These are phyloP conservation scores for Poeciliopsis retropinna DNA, from an alignment of 2,113 vertebrate species.

Conservation along the genomic window DNA sequence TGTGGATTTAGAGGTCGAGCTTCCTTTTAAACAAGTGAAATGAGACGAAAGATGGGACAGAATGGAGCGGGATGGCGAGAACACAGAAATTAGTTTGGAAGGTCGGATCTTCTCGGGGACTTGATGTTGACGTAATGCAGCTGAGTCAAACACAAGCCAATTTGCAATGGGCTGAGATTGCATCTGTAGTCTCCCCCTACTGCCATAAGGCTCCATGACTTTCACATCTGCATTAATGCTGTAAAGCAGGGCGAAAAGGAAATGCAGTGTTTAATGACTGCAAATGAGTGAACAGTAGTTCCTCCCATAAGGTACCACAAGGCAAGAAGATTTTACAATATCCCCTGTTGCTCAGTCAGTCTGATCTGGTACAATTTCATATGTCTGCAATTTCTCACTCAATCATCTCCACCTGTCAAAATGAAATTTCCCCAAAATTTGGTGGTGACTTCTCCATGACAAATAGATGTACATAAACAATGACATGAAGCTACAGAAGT, in stretches of 20 bases:
- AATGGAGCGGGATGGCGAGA: neutral
- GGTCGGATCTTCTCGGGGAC: slow-evolving; percentile 40
- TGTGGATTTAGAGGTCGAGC: slow-evolving; percentile 37
- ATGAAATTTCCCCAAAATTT: neutral
- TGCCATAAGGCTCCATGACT: slow-evolving; percentile 20
- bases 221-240: slow-evolving; percentile 32
- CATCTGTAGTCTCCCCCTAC: slow-evolving; percentile 20
- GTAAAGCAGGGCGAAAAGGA: slow-evolving; percentile 29
- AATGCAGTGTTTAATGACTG: slow-evolving; percentile 34
- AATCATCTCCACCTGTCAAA: no score
- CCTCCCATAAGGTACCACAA: no score
- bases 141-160: slow-evolving; percentile 59
- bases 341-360: neutral
- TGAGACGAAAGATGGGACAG: slow-evolving; percentile 33
- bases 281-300: slow-evolving; percentile 24
- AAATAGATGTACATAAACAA: neutral
- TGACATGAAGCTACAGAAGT: neutral
- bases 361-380: neutral
- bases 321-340: neutral
- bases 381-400: neutral
- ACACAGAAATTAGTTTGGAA: slow-evolving; percentile 22
- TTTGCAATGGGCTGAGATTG: slow-evolving; percentile 45
- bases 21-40: slow-evolving; percentile 18
- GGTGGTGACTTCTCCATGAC: neutral
- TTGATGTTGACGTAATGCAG: slow-evolving; percentile 44